Evolutionary conservation across 2,888 invertebrate species (phyloP).

Genomic region (Tiliacea aurago): DNA sequence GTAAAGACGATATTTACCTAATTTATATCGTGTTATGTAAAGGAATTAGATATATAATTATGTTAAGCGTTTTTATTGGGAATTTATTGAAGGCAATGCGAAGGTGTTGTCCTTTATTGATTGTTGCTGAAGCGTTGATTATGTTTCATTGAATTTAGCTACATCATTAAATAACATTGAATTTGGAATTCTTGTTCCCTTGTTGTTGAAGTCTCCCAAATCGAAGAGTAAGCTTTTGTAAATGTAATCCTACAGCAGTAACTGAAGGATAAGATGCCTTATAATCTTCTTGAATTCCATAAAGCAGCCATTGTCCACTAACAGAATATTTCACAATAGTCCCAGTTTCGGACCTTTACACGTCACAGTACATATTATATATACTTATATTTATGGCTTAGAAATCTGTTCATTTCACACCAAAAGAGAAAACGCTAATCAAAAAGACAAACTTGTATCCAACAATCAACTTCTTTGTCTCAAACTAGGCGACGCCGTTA

Average conservation of each 20-base stretch:
- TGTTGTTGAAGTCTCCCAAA: not conserved
- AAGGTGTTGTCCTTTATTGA: conserved; percentile 10
- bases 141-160: not conserved
- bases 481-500: conserved; percentile 59
- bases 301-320: not conserved
- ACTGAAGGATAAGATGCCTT: not conserved
- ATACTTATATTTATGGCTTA: conserved; percentile 35
- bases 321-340: conserved; percentile 3
- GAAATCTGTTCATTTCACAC: conserved; percentile 43
- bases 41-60: conserved; percentile 24
- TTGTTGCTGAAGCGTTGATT: not conserved
- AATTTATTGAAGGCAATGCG: conserved; percentile 23
- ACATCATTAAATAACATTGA: not conserved
- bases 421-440: conserved; percentile 57
- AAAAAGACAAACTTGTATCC: conserved; percentile 51
- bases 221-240: not conserved
- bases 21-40: conserved; percentile 34
- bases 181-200: not conserved
- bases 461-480: conserved; percentile 61
- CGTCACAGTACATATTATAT: conserved; percentile 20
- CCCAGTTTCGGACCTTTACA: conserved; percentile 1
- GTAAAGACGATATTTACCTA: conserved; percentile 41
- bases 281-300: not conserved
- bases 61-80: conserved; percentile 21
- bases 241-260: no score